phyloP scores from a whole-genome alignment of 2,888 invertebrate species.

The Epinotia nisella region DNA sequence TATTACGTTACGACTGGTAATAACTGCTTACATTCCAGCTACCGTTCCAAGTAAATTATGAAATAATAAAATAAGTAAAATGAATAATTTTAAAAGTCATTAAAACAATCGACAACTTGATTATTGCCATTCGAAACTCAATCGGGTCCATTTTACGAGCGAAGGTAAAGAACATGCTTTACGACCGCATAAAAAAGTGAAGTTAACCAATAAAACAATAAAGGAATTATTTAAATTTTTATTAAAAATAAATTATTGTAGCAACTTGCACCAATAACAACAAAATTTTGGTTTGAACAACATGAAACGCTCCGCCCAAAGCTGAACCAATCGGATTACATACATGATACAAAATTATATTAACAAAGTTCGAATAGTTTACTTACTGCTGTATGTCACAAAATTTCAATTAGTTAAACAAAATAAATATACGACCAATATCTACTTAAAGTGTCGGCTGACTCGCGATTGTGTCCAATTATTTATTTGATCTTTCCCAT shows the following conservation, averaged over 20 bases:
- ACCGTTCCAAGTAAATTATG: not conserved
- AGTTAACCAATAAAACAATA: conserved; percentile 48
- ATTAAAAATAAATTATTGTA: conserved; percentile 84
- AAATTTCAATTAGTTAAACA: conserved; percentile 32
- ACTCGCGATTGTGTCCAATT: conserved; percentile 1
- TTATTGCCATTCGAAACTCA: conserved; percentile 1
- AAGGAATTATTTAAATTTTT: conserved; percentile 70
- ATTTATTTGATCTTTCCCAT: conserved; percentile 4
- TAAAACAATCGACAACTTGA: conserved; percentile 1
- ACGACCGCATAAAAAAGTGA: conserved; percentile 1
- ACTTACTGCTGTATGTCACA: conserved; percentile 53
- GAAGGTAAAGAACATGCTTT: not conserved
- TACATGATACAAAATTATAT: conserved; percentile 66
- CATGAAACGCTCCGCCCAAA: conserved; percentile 77
- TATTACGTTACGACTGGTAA: not conserved
- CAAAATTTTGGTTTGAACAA: conserved; percentile 83
- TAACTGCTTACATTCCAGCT: not conserved
- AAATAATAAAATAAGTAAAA: not conserved
- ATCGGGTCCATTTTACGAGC: conserved; percentile 7
- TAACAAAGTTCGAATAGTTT: conserved; percentile 65
- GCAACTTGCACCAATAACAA: conserved; percentile 84
- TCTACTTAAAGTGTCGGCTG: conserved; percentile 25
- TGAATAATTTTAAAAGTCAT: not conserved
- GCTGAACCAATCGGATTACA: conserved; percentile 66
- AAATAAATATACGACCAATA: conserved; percentile 34